Percentiles rank a stretch among this genome's conserved stretches.
These are phyloP conservation scores for Eutolmus rufibarbis DNA, from an alignment of 2,888 invertebrate species.

Conservation along the genomic window DNA sequence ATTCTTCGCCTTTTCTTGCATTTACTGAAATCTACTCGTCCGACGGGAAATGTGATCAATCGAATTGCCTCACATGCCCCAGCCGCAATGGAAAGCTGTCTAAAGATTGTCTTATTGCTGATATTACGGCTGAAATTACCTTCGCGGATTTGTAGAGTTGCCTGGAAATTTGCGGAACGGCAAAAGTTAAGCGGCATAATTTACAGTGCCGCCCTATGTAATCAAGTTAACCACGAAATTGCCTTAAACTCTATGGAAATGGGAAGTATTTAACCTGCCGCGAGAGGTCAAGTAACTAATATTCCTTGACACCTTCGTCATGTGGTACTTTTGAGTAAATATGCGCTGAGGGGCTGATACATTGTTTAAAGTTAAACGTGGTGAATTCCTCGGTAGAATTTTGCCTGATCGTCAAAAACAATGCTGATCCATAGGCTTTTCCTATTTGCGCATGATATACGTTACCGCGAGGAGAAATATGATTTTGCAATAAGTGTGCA, in stretches of 20 bases:
- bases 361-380: not conserved
- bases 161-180: not conserved
- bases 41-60: not conserved
- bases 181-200: conserved; percentile 25
- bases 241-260: conserved; percentile 17
- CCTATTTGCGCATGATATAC: conserved; percentile 26
- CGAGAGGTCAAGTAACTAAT: conserved; percentile 24
- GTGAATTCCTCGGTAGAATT: not conserved
- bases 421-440: conserved; percentile 19
- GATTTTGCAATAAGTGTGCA: conserved; percentile 36
- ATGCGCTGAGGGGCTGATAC: not conserved
- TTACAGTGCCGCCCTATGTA: conserved; percentile 25
- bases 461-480: conserved; percentile 21
- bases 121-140: conserved; percentile 1
- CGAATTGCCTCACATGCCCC: not conserved
- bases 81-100: not conserved
- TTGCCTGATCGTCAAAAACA: conserved; percentile 17
- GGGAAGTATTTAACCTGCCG: conserved; percentile 21
- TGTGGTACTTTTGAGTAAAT: conserved; percentile 3
- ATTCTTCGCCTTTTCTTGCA: not conserved
- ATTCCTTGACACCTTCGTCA: conserved; percentile 30
- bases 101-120: conserved; percentile 6
- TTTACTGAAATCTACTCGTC: not conserved
- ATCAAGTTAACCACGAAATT: conserved; percentile 28
- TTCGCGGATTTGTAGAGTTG: not conserved